A percentile compares a stretch with the other conserved stretches of the same genome.
These are phyloP conservation scores for Eristalis arbustorum DNA, from an alignment of 2,888 invertebrate genomes.

Conservation along the genomic window DNA sequence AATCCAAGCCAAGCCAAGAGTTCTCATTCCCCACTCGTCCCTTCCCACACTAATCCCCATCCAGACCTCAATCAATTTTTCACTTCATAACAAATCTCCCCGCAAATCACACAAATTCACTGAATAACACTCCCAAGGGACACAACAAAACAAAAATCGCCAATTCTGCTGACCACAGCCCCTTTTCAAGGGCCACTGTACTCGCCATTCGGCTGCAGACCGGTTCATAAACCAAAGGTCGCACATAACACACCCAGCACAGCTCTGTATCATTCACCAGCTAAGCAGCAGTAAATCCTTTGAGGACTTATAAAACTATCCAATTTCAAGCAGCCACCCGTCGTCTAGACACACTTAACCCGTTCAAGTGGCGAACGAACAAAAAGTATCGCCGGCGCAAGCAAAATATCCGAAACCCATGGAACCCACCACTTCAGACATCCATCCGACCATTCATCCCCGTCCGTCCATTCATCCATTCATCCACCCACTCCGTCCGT, in stretches of 20 bases:
- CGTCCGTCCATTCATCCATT: constrained; percentile 25
- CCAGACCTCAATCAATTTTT: background rate
- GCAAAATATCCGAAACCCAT: constrained; percentile 44
- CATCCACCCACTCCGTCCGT: constrained; percentile 20
- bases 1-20: no score
- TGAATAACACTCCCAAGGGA: background rate
- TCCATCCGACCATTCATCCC: constrained; percentile 16
- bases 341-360: constrained; percentile 62
- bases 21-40: no score
- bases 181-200: background rate
- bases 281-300: background rate
- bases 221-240: background rate
- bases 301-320: background rate
- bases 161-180: background rate
- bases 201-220: background rate
- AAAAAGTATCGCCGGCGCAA: constrained; percentile 49
- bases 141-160: background rate
- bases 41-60: no score
- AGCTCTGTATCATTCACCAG: background rate
- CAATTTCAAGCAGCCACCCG: constrained; percentile 25
- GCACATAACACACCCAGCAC: background rate
- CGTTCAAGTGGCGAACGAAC: constrained; percentile 30
- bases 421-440: constrained; percentile 52
- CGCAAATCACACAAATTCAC: background rate
- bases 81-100: background rate